These are phyloP conservation scores for Saccostrea glomerata DNA, from an alignment of 1,140 invertebrate genomes.

Conservation along the genomic window DNA sequence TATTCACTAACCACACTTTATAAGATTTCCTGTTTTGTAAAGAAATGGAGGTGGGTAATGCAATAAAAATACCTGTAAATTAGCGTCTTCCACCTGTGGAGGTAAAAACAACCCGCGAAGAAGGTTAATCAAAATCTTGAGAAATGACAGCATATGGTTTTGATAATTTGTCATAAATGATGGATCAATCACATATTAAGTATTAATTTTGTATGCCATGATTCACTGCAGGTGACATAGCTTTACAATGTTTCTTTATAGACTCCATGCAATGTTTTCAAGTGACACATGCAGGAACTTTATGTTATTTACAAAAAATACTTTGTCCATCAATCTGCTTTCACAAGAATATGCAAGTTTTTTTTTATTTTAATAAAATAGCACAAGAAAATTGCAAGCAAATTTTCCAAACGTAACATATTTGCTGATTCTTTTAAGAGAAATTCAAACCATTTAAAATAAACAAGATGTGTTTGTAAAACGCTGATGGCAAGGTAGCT, in stretches of 20 bases:
- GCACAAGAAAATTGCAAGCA: too few relatives aligned
- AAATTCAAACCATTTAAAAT: too few relatives aligned
- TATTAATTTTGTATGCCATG: not conserved
- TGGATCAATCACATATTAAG: not conserved
- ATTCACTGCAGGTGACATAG: not conserved
- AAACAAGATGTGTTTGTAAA: too few relatives aligned
- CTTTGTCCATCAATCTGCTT: too few relatives aligned
- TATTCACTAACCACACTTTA: not conserved
- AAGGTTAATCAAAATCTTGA: not conserved
- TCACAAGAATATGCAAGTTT: too few relatives aligned
- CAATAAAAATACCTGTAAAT: not conserved
- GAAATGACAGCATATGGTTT: not conserved
- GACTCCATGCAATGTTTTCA: too few relatives aligned
- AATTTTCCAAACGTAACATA: too few relatives aligned
- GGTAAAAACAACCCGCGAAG: not conserved
- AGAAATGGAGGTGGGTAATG: not conserved
- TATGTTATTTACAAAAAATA: too few relatives aligned
- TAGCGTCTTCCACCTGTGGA: not conserved
- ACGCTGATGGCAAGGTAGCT: too few relatives aligned
- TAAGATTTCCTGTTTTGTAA: not conserved
- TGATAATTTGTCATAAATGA: conserved; percentile 3
- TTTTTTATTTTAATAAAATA: too few relatives aligned
- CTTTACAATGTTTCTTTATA: not conserved
- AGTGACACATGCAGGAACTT: too few relatives aligned
- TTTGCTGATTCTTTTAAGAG: too few relatives aligned